Conservation (phyloP, 2,797 vertebrate genomes). For the Propithecus deckenii region DNA sequence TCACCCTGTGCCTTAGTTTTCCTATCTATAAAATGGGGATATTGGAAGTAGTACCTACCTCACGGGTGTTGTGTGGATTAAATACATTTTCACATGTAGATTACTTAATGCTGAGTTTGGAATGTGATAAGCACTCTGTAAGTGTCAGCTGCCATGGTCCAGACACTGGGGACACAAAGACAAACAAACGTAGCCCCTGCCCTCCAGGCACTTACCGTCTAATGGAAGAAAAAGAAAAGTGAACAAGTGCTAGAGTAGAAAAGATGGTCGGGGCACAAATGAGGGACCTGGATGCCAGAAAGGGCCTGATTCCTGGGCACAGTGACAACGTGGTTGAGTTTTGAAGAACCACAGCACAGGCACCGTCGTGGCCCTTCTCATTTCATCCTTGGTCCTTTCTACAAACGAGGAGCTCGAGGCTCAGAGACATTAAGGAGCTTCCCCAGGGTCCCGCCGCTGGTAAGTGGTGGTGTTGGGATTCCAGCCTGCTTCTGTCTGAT, state of each 20-base stretch:
- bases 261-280: background rate
- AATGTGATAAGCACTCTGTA: background rate
- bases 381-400: background rate
- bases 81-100: background rate
- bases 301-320: background rate
- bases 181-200: background rate
- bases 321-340: background rate
- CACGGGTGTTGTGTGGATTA: background rate
- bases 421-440: background rate
- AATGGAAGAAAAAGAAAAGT: background rate
- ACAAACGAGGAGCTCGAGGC: background rate
- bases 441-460: background rate
- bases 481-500: background rate
- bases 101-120: background rate
- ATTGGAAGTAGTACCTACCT: background rate
- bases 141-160: background rate
- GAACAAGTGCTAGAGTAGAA: background rate
- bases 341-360: background rate
- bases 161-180: background rate
- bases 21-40: background rate
- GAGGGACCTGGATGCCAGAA: background rate
- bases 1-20: background rate
- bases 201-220: background rate
- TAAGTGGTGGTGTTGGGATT: background rate
- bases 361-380: background rate